Conservation (phyloP, 2,113 vertebrate genomes). For the Fregata magnificens region DNA sequence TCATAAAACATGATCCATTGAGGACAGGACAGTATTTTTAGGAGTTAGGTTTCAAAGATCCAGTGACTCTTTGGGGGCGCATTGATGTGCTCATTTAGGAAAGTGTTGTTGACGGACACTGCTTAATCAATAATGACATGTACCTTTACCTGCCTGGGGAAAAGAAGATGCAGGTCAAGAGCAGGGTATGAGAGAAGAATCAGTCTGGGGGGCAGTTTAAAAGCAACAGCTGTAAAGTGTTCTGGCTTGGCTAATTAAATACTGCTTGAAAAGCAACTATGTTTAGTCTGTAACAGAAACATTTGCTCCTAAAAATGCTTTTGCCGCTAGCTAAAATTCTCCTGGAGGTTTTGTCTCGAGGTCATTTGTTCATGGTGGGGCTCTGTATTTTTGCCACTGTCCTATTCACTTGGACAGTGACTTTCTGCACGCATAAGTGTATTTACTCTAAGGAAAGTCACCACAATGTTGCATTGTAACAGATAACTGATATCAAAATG, state of each 20-base stretch:
- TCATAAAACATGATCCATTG: neutral
- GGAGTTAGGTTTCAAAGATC: neutral
- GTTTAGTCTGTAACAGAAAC: neutral
- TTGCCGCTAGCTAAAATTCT: neutral
- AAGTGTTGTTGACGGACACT: neutral
- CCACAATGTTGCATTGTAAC: neutral
- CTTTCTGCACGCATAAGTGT: fast-evolving
- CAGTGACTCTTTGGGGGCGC: neutral
- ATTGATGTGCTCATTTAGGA: neutral
- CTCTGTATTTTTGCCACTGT: neutral
- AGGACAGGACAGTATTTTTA: neutral
- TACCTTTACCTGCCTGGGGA: neutral
- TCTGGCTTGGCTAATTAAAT: neutral
- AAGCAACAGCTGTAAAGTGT: neutral
- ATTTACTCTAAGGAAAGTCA: neutral
- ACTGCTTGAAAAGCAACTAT: neutral
- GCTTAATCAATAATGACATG: neutral
- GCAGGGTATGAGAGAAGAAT: neutral
- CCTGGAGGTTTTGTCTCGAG: neutral
- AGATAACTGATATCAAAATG: neutral
- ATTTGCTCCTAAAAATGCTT: neutral
- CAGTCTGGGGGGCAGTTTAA: neutral
- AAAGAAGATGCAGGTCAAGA: neutral
- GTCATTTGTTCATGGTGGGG: neutral
- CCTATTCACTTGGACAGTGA: neutral